A percentile compares a stretch with the other conserved stretches of the same genome.
These are phyloP conservation scores for Zaprionus tsacasi DNA, from an alignment of 1,140 invertebrate genomes.

Conservation along the genomic window DNA sequence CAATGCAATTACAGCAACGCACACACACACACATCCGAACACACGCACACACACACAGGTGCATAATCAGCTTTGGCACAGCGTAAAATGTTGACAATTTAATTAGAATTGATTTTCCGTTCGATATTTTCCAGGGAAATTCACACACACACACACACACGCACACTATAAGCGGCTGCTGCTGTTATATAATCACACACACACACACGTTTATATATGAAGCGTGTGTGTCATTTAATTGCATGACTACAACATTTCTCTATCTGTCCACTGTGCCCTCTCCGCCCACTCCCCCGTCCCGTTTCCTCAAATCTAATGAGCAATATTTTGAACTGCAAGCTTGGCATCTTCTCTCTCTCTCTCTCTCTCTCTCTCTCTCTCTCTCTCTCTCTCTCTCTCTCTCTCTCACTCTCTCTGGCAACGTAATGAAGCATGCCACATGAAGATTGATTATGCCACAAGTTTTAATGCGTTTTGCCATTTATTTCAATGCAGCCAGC, in stretches of 20 bases:
- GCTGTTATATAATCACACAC: conserved; percentile 56
- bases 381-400: background rate
- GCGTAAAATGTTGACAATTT: conserved; percentile 73
- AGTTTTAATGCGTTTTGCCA: conserved; percentile 59
- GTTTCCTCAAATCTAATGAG: conserved; percentile 63
- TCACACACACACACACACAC: conserved; percentile 50
- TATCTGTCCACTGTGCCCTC: background rate
- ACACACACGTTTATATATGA: conserved; percentile 2
- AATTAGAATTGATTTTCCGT: conserved; percentile 83
- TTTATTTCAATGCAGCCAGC: conserved; percentile 71
- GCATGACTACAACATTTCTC: conserved; percentile 22
- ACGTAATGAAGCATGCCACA: conserved; percentile 65
- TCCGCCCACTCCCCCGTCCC: background rate
- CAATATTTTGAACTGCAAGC: conserved; percentile 35
- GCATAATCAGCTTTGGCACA: conserved; percentile 67
- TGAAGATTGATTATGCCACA: conserved; percentile 77
- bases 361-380: too few relatives aligned
- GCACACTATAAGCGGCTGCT: conserved; percentile 27
- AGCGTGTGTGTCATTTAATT: conserved; percentile 66
- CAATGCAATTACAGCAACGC: conserved; percentile 58
- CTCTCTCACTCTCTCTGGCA: conserved; percentile 14
- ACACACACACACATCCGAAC: conserved; percentile 11
- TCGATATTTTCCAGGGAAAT: conserved; percentile 81
- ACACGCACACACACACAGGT: conserved; percentile 32
- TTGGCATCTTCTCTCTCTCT: too few relatives aligned